phyloP scores from a whole-genome alignment of 2,113 vertebrate genomes.

The Cryptoleucopteryx plumbea region DNA sequence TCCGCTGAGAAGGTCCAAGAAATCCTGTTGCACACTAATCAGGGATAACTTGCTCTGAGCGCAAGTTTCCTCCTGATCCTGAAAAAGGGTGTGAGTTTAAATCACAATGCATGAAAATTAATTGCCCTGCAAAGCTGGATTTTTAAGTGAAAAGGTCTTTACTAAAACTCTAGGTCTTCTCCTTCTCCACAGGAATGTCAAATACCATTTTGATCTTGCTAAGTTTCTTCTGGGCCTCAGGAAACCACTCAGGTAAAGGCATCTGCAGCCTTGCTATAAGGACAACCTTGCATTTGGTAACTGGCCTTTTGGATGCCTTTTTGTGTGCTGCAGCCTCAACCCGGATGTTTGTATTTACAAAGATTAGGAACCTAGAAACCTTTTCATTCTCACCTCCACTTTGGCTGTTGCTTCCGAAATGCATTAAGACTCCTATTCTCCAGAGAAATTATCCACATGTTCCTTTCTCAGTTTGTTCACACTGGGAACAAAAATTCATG shows the following conservation, averaged over 20 bases:
- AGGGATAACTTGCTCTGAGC: neutral
- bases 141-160: neutral
- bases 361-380: neutral
- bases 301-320: neutral
- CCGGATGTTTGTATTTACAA: neutral
- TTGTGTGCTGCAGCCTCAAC: neutral
- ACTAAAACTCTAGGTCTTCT: neutral
- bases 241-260: neutral
- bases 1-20: neutral
- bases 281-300: neutral
- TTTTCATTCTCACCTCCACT: neutral
- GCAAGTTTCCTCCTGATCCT: neutral
- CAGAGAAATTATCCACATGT: neutral
- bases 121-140: neutral
- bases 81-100: neutral
- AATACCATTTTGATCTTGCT: neutral
- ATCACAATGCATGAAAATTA: neutral
- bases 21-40: neutral
- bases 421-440: neutral
- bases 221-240: neutral
- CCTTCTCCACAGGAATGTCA: neutral
- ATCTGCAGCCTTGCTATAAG: neutral
- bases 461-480: neutral
- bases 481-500: neutral
- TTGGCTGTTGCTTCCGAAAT: neutral